A percentile compares a stretch with the other conserved stretches of the same genome.
These are phyloP conservation scores for Drosophila nikananu DNA, from an alignment of 1,140 invertebrate species.

Conservation along the genomic window DNA sequence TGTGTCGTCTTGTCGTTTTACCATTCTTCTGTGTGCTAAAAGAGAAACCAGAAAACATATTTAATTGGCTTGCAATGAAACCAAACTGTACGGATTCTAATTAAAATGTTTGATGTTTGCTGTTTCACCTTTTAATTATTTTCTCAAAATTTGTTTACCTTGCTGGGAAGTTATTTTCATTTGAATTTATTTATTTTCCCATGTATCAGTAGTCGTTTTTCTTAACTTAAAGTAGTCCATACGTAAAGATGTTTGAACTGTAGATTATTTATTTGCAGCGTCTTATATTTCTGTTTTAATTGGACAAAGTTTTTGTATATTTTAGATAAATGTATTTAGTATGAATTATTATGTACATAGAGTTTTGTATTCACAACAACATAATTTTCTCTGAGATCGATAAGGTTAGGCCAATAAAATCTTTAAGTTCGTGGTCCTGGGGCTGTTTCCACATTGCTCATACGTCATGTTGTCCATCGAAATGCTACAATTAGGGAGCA, in stretches of 20 bases:
- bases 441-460: neutral
- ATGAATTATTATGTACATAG: neutral
- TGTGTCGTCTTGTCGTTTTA: conserved; percentile 32
- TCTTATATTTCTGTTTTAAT: neutral
- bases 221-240: conserved; percentile 11
- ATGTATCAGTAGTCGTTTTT: conserved; percentile 6
- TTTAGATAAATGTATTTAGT: conserved; percentile 1
- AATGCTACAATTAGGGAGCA: conserved; percentile 26
- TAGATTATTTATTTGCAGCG: conserved; percentile 4
- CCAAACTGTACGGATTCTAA: conserved; percentile 10
- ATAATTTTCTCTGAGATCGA: neutral
- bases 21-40: conserved; percentile 20
- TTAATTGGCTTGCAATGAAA: conserved; percentile 36
- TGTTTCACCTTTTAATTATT: conserved; percentile 2
- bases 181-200: conserved; percentile 1
- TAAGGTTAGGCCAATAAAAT: neutral
- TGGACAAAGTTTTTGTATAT: neutral
- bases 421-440: neutral
- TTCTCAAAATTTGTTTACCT: neutral
- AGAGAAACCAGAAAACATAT: neutral
- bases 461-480: conserved; percentile 9
- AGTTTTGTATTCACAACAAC: neutral
- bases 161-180: neutral
- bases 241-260: conserved; percentile 9
- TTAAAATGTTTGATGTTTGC: conserved; percentile 27